Evolutionary conservation across 2,888 invertebrate species (phyloP).

Genomic region (Polyploca ridens): DNA sequence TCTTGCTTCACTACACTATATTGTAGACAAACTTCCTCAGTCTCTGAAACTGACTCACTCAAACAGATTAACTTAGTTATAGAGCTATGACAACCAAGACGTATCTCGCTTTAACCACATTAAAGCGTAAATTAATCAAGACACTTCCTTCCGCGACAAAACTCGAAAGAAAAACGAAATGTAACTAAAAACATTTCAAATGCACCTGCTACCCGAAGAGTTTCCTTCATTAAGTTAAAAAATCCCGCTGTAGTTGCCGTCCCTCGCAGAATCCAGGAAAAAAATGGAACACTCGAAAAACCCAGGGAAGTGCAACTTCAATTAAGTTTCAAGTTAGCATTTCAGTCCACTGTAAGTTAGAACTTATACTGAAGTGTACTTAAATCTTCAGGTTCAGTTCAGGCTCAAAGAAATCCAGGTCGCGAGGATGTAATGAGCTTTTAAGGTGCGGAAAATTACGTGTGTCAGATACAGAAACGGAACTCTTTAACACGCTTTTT

Average conservation of each 20-base stretch:
- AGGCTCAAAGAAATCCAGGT: neutral
- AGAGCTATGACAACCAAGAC: no score
- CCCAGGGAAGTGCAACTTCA: constrained; percentile 33
- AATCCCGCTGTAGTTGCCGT: constrained; percentile 15
- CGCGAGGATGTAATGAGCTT: neutral
- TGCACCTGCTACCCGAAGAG: constrained; percentile 16
- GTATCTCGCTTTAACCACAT: no score
- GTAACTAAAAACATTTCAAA: constrained; percentile 11
- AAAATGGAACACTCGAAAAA: constrained; percentile 39
- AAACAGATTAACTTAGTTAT: no score
- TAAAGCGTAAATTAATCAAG: neutral
- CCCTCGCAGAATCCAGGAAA: constrained; percentile 17
- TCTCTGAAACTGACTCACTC: no score
- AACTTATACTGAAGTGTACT: constrained; percentile 8
- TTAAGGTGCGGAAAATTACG: neutral
- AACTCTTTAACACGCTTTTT: no score
- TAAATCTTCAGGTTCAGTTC: constrained; percentile 6
- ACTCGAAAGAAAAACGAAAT: neutral
- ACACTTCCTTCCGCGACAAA: neutral
- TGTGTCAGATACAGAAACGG: no score
- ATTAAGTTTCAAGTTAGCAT: constrained; percentile 28
- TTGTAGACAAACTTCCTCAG: no score
- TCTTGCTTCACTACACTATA: no score
- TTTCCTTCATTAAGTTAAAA: constrained; percentile 30
- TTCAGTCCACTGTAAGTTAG: constrained; percentile 12